Base-by-base conservation (phyloP, 2,797 vertebrate species). In the Acipenser ruthenus region DNA sequence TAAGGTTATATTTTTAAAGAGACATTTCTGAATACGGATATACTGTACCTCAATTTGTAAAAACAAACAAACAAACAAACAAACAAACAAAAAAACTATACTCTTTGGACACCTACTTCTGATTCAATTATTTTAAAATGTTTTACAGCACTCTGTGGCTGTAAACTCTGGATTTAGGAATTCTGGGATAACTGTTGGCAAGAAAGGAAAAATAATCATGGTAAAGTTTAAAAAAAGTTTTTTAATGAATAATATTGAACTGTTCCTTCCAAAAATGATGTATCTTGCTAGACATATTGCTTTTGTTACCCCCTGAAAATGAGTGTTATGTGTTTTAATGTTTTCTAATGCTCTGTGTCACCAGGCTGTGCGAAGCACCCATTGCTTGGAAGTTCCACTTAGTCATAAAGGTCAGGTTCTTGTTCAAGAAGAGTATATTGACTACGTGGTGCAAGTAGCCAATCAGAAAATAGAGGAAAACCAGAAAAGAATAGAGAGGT, bases 401-500 rank as follows among this genome's bases (percentile, higher is more conserved):
- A 92, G 84, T 70, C 85, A 74, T 10, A 74, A 79, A 37, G 95
- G 94, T 56, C 85, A 75, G 50, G 50, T 91, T 65, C 83, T 98
- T 78, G 91, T 96, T 68, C 89, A 82, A 0, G 84, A 87, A 0
- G 89, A 96, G 10, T 98, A 98, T 68, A 77, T 97, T 9, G 72
- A 85, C 18, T 96, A 93, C 75, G 73, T 98, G 1, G 68, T 93
- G 66, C 77, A 84, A n/a, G 70, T 83, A 69, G 94, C 94, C 71
- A 97, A 97, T 86, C 83, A 78, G 71, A 99, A 98, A 82, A 90
- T 96, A 93, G 91, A 93, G 60, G 93, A 97, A 79, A 97, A 98
- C 73, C 79, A 81, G 4, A 89, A 67, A 75, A 89, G 93, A 70
- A 94, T 96, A 69, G 78, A 86, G 72, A 94, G 95, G 96, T 97